Base-by-base conservation (phyloP, 2,888 invertebrate species). In the Hofmannophila pseudospretella region DNA sequence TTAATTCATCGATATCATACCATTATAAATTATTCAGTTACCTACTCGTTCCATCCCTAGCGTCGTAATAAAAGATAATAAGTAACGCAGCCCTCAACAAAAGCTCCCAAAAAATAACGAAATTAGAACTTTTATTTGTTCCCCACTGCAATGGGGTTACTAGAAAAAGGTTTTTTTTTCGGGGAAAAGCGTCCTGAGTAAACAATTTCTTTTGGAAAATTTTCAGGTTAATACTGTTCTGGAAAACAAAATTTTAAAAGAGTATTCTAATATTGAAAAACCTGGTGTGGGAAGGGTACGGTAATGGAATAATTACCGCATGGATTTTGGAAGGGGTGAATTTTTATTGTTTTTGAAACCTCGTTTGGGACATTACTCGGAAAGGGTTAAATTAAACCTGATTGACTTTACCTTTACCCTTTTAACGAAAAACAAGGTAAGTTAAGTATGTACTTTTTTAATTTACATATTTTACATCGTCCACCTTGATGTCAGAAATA, bases 11-110 rank as follows among this genome's bases (percentile, higher is more conserved):
- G 36, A 36, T 22, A 35, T 11, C 30, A 13, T 23, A 13, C 13
- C 30, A 7, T 19, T 10, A 32, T 32, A 35, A 37, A 39, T 12
- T 35, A 20, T 16, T 8, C 26, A 30, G 36, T 38, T 39, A 10
- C 23, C 3, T n/a, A n/a, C 8, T 32, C n/a, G 35, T 19, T 35
- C 9, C 51, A 34, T 22, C 51, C 30, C 47, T 49, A 45, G n/a
- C 4, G 4, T 23, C 23, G 39, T 45, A 42, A 49, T 49, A 49
- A 52, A 48, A 47, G 42, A 47, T 50, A 50, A 54, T 49, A 47
- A 44, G 45, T 45, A 39, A 32, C 30, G 36, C 34, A 44, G 44
- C 35, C 29, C 22, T 34, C 30, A 35, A 48, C 45, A 42, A 49
- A 43, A 30, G 42, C 29, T 20, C 23, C 32, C 20, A 35, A 36